Base-by-base conservation (phyloP, 2,113 vertebrate species). In the Phalacrocorax aristotelis region DNA sequence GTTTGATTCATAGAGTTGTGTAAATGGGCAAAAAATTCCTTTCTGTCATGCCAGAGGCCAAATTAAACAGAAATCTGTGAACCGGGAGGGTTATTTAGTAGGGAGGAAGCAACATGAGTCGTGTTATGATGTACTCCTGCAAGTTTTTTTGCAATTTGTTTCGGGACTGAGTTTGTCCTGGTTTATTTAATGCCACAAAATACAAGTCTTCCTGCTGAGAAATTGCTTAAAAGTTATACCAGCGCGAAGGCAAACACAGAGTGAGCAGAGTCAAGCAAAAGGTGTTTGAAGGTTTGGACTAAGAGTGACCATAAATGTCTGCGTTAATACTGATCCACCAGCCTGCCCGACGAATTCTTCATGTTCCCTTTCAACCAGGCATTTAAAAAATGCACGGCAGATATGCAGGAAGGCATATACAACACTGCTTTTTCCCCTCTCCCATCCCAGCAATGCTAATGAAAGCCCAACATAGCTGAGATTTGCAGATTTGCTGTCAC, bases 1-100 rank as follows among this genome's bases (percentile, higher is more conserved):
- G 7, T 98, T 98, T 98, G 98, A 98, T 98, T 98, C 98, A 98
- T 87, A 96, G 97, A 97, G 97, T 97, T 98, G 97, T 97, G 89
- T 91, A 97, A 98, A 97, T 97, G 97, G 97, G 97, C 94, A 97
- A 98, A 98, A 98, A 98, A 98, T 96, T 98, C 98, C 75, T 95
- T 96, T 97, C 97, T 98, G 97, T 97, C 96, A 93, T 97, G 97
- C 97, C 98, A 78, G 95, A 97, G 97, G 99, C 96, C 95, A 98
- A 96, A 94, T 96, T 86, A 91, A 96, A 92, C 84, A 97, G 95
- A 98, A 98, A 97, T 98, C 95, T 95, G 66, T 80, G 94, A 97
- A 85, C 79, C 12, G 4, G 79, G 93, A 94, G 95, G 65, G 75
- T 75, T 91, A n/a, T 95, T 96, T 82, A 65, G 88, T 81, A 61